These are phyloP conservation scores for Nettapus auritus DNA, from an alignment of 2,113 vertebrate species.

Conservation along the genomic window DNA sequence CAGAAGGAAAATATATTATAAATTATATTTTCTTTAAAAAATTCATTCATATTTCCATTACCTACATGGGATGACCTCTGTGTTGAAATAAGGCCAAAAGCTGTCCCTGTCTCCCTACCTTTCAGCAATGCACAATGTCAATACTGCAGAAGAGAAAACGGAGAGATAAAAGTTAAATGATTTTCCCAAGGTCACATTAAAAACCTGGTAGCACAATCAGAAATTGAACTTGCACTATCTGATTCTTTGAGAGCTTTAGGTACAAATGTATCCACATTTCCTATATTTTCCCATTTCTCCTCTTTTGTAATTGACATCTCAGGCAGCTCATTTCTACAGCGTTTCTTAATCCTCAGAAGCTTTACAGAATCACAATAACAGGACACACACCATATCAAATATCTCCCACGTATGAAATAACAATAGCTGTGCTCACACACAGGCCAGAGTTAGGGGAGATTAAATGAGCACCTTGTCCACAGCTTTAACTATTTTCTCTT, in stretches of 20 bases:
- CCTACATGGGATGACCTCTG: neutral
- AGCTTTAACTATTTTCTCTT: neutral
- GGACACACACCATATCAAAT: neutral
- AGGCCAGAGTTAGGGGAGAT: neutral
- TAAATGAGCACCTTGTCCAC: neutral
- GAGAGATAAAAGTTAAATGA: neutral
- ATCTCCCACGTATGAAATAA: conserved; percentile 1
- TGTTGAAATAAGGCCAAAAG: neutral
- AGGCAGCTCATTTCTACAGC: neutral
- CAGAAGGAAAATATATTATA: neutral
- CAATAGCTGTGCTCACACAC: conserved; percentile 17
- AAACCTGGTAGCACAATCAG: neutral
- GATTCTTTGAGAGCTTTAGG: neutral
- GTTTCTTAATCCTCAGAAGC: conserved; percentile 14
- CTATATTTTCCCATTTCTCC: neutral
- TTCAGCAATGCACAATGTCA: neutral
- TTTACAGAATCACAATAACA: neutral
- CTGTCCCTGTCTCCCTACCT: neutral
- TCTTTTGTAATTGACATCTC: conserved; percentile 1
- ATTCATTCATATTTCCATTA: neutral
- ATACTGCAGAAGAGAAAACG: neutral
- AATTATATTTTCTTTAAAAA: neutral
- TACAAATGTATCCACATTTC: neutral
- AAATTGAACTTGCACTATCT: neutral
- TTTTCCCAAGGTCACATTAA: neutral